These are phyloP conservation scores for Sympetrum striolatum DNA, from an alignment of 2,888 invertebrate species.

Conservation along the genomic window DNA sequence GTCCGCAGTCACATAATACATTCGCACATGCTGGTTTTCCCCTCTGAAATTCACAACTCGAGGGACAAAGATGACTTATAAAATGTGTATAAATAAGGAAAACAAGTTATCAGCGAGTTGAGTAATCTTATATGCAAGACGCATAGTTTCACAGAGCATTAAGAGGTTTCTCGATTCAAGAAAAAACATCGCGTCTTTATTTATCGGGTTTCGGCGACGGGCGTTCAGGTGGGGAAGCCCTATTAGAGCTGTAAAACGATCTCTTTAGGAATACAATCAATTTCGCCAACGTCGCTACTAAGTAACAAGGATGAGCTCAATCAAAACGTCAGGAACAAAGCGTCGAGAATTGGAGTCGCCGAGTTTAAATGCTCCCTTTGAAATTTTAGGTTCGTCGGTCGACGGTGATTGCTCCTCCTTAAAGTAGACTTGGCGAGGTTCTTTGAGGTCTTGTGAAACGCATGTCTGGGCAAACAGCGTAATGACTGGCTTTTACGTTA, in stretches of 20 bases:
- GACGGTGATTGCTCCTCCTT: background rate
- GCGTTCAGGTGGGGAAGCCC: slow-evolving; percentile 7
- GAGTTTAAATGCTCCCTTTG: background rate
- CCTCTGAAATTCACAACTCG: background rate
- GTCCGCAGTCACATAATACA: background rate
- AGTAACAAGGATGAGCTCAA: background rate
- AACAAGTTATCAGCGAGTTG: slow-evolving; percentile 21
- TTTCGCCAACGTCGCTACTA: background rate
- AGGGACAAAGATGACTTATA: slow-evolving; percentile 12
- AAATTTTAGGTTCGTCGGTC: background rate
- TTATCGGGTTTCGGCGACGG: background rate
- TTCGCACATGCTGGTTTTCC: background rate
- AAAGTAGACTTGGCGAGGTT: too few relatives aligned
- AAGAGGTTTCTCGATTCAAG: slow-evolving; percentile 9
- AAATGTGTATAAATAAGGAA: background rate
- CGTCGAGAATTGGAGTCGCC: background rate
- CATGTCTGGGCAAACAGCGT: too few relatives aligned
- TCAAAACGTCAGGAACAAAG: background rate
- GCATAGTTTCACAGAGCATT: background rate
- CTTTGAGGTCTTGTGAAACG: too few relatives aligned
- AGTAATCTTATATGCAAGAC: slow-evolving; percentile 24
- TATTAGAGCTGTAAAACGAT: slow-evolving; percentile 6
- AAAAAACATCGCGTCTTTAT: background rate
- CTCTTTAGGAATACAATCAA: background rate
- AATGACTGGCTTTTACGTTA: too few relatives aligned